These are phyloP conservation scores for Neolamprologus devosi DNA, from an alignment of 2,113 vertebrate genomes.

Conservation along the genomic window DNA sequence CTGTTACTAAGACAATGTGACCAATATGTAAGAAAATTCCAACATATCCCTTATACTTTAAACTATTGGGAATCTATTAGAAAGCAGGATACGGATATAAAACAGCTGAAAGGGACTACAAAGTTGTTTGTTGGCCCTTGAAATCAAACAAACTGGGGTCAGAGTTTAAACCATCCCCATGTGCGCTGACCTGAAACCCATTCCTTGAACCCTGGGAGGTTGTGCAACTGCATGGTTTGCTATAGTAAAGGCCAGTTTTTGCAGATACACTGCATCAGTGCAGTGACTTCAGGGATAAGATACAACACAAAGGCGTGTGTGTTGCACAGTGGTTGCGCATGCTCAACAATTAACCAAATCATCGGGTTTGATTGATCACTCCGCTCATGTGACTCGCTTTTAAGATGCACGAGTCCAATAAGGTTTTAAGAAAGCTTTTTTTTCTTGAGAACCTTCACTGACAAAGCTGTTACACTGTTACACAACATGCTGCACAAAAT, in stretches of 20 bases:
- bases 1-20: not conserved
- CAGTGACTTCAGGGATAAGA: not conserved
- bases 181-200: not conserved
- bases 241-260: not conserved
- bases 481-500: not conserved
- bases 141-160: constrained; percentile 9
- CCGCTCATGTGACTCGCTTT: constrained; percentile 36
- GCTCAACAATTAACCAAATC: constrained; percentile 7
- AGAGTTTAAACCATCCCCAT: not conserved
- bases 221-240: not conserved
- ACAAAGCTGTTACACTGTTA: not conserved
- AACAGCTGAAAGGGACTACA: not conserved
- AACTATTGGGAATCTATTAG: not conserved
- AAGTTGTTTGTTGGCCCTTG: not conserved
- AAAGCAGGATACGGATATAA: not conserved
- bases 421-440: not conserved
- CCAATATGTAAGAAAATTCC: not conserved
- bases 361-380: constrained; percentile 20
- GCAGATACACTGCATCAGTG: not conserved
- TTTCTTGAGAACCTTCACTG: not conserved
- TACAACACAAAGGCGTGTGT: not conserved
- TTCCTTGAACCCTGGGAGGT: not conserved
- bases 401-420: not conserved
- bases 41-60: not conserved
- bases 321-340: not conserved